phyloP scores from a whole-genome alignment of 2,113 vertebrate genomes.

The Psettodes erumei region DNA sequence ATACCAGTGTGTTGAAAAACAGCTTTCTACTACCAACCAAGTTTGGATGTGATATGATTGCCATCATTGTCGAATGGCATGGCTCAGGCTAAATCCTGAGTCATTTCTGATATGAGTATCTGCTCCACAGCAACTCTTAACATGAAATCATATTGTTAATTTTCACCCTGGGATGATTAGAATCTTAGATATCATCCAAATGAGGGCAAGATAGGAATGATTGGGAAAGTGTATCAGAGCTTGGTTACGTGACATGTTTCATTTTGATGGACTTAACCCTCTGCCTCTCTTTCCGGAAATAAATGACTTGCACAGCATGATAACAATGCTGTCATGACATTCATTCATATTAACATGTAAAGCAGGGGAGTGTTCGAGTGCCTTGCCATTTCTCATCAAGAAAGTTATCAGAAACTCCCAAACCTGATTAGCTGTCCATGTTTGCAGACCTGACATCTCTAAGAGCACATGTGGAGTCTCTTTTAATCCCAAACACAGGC shows the following conservation, averaged over 20 bases:
- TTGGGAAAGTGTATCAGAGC: not conserved
- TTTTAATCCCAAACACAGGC: too few relatives aligned
- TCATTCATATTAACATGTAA: not conserved
- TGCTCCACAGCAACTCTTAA: not conserved
- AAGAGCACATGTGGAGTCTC: too few relatives aligned
- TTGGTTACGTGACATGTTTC: not conserved
- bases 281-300: not conserved
- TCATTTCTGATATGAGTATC: too few relatives aligned
- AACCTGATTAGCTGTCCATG: not conserved
- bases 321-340: not conserved
- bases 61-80: too few relatives aligned
- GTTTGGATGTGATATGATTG: too few relatives aligned
- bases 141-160: not conserved
- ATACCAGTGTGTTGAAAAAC: too few relatives aligned
- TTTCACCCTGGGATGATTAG: not conserved
- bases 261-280: not conserved
- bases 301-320: not conserved
- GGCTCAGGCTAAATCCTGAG: too few relatives aligned
- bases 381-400: not conserved
- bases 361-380: not conserved
- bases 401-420: not conserved
- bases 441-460: not conserved
- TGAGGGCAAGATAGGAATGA: not conserved
- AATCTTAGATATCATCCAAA: not conserved
- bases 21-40: too few relatives aligned